Conservation (phyloP, 2,113 vertebrate species). For the Furnarius figulus region DNA sequence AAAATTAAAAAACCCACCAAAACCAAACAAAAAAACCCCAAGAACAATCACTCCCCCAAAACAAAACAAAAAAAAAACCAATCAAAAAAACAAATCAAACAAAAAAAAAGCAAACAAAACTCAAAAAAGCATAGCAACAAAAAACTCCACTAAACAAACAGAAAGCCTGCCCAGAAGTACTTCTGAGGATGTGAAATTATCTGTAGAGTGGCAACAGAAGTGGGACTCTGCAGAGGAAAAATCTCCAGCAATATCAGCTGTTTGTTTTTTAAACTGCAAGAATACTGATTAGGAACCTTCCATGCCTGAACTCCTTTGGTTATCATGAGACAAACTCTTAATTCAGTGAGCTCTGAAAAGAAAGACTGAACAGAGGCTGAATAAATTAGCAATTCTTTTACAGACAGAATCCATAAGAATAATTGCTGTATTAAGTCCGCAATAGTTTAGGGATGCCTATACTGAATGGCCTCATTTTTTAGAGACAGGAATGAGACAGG, state of each 20-base stretch:
- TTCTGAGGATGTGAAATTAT: not conserved
- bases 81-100: no score
- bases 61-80: not conserved
- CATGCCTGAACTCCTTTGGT: not conserved
- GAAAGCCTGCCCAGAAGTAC: not conserved
- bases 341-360: not conserved
- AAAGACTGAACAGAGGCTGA: not conserved
- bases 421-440: not conserved
- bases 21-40: not conserved
- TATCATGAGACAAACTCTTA: not conserved
- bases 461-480: not conserved
- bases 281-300: not conserved
- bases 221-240: not conserved
- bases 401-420: not conserved
- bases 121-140: no score
- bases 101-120: not conserved
- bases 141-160: not conserved
- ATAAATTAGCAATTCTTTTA: not conserved
- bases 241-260: not conserved
- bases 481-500: not conserved
- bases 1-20: no score
- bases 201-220: not conserved
- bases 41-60: not conserved
- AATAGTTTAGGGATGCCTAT: not conserved
- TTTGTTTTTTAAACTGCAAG: not conserved